These are phyloP conservation scores for Falco columbarius DNA, from an alignment of 2,797 vertebrate species.

Conservation along the genomic window DNA sequence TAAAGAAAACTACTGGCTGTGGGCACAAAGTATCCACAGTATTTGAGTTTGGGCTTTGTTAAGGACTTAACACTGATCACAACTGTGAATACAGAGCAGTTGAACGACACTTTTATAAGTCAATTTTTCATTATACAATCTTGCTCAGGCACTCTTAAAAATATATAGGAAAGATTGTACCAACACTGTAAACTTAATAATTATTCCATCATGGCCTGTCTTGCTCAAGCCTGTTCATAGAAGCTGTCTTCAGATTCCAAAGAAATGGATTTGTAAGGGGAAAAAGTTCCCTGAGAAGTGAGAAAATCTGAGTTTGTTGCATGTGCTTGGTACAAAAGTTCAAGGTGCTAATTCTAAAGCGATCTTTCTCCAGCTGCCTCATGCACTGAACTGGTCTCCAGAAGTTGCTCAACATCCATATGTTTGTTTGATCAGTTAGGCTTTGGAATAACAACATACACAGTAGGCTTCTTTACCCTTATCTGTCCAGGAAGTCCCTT, in stretches of 20 bases:
- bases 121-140: not conserved
- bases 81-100: not conserved
- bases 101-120: not conserved
- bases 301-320: not conserved
- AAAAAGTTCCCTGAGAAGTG: not conserved
- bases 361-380: not conserved
- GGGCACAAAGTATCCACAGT: not conserved
- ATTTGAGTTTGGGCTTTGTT: not conserved
- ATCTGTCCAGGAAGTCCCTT: constrained; percentile 52
- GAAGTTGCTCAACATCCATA: not conserved
- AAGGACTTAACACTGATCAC: not conserved
- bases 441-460: not conserved
- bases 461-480: not conserved
- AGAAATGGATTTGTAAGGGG: not conserved
- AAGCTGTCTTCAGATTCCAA: not conserved
- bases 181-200: not conserved
- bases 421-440: not conserved
- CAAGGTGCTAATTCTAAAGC: not conserved
- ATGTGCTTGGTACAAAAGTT: not conserved
- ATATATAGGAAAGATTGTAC: not conserved
- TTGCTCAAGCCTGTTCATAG: not conserved
- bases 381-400: not conserved
- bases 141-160: not conserved
- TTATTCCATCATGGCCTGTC: not conserved
- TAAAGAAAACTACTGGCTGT: not conserved